These are phyloP conservation scores for Tethea ocularis DNA, from an alignment of 2,888 invertebrate species.

Conservation along the genomic window DNA sequence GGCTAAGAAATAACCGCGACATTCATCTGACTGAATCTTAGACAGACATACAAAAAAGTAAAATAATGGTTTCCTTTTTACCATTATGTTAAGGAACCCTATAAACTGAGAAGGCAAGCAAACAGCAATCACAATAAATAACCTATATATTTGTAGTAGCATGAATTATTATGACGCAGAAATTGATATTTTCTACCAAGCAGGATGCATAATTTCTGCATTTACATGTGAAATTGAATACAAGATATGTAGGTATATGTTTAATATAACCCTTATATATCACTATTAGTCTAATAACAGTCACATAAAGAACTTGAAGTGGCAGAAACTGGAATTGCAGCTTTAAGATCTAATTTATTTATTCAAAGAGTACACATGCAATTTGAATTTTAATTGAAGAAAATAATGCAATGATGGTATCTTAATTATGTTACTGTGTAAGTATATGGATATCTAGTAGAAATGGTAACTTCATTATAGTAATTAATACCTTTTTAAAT, in stretches of 20 bases:
- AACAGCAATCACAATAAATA: slow-evolving; percentile 1
- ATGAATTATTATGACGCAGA: neutral
- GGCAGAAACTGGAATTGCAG: neutral
- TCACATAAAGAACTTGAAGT: neutral
- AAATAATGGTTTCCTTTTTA: too few relatives aligned
- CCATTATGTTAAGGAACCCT: neutral
- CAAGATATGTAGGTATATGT: neutral
- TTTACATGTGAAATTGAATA: slow-evolving; percentile 26
- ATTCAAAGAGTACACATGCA: neutral
- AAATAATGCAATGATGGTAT: too few relatives aligned
- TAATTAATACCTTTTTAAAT: too few relatives aligned
- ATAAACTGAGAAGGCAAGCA: neutral
- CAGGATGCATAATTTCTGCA: slow-evolving; percentile 14
- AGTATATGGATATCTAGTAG: too few relatives aligned
- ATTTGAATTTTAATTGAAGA: too few relatives aligned
- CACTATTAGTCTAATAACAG: slow-evolving; percentile 8
- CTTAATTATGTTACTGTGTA: too few relatives aligned
- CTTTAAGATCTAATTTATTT: neutral
- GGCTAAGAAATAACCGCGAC: too few relatives aligned
- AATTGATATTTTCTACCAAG: slow-evolving; percentile 15
- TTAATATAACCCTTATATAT: slow-evolving; percentile 8
- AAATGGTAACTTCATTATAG: too few relatives aligned
- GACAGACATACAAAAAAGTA: too few relatives aligned
- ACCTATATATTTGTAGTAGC: neutral
- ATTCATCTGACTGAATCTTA: too few relatives aligned